Conservation (phyloP, 1,140 invertebrate species). For the Scaptomyza pallida region DNA sequence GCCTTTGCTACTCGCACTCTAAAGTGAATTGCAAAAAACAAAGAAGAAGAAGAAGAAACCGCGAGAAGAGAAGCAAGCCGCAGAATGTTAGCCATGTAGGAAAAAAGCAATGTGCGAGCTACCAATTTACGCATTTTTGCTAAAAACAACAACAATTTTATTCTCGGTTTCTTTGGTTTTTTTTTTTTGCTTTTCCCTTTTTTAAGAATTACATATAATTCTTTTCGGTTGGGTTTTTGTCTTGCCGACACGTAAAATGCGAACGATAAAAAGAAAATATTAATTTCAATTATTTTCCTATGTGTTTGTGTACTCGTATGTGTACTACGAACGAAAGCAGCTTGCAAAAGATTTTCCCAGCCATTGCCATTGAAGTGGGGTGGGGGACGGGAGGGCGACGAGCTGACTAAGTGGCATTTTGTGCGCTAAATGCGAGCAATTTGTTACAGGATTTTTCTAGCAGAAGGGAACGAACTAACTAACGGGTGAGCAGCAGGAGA, state of each 20-base stretch:
- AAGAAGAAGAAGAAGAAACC: conserved; percentile 3
- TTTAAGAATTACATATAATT: neutral
- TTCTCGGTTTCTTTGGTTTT: conserved; percentile 23
- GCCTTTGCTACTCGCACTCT: conserved; percentile 11
- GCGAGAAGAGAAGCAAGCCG: conserved; percentile 5
- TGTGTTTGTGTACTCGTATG: neutral
- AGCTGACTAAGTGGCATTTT: conserved; percentile 56
- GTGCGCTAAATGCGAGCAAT: conserved; percentile 76
- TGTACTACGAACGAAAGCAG: conserved; percentile 10
- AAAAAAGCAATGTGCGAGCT: conserved; percentile 74
- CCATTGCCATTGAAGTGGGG: conserved; percentile 46
- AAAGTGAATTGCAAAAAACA: conserved; percentile 48
- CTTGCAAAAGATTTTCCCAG: conserved; percentile 40
- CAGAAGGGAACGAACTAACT: neutral
- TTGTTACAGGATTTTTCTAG: conserved; percentile 69
- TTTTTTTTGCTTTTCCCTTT: neutral
- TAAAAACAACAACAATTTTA: conserved; percentile 17
- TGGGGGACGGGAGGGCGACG: conserved; percentile 25
- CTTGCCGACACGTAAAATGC: conserved; percentile 63
- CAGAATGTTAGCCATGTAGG: conserved; percentile 53
- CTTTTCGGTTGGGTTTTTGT: conserved; percentile 11
- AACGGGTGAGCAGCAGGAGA: neutral
- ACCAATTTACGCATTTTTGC: conserved; percentile 75
- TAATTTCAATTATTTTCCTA: conserved; percentile 76
- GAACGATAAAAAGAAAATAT: conserved; percentile 68